Conservation (phyloP, 2,797 vertebrate genomes). For the Lacerta bilineata region DNA sequence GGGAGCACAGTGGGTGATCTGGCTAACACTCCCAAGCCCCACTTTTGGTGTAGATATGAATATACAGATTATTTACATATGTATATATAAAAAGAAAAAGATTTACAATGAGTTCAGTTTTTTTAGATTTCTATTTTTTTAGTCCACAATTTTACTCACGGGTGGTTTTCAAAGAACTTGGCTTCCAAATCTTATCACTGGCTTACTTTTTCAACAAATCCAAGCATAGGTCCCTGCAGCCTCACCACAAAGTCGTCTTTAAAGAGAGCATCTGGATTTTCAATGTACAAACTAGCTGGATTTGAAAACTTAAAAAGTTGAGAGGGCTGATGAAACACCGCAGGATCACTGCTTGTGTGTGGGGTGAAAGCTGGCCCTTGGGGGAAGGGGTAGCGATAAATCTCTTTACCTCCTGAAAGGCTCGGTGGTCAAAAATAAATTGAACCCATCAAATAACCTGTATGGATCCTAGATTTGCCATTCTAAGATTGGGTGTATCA, state of each 20-base stretch:
- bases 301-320: too few species aligned
- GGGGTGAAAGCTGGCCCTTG: neutral
- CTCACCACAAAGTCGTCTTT: neutral
- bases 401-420: too few species aligned
- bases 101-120: neutral
- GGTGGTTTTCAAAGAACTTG: neutral
- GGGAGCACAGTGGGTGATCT: neutral
- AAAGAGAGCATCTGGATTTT: neutral
- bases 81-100: neutral
- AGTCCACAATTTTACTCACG: neutral
- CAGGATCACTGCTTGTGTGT: too few species aligned
- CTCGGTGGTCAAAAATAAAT: neutral
- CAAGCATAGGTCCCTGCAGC: too few species aligned
- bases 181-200: too few species aligned
- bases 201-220: too few species aligned
- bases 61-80: slow-evolving; percentile 21
- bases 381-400: too few species aligned
- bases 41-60: neutral
- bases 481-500: neutral
- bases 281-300: too few species aligned
- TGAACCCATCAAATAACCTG: neutral
- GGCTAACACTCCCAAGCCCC: neutral
- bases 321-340: too few species aligned
- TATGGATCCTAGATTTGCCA: neutral
- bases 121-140: neutral